phyloP scores from a whole-genome alignment of 2,888 invertebrate species.

The Agrochola macilenta region DNA sequence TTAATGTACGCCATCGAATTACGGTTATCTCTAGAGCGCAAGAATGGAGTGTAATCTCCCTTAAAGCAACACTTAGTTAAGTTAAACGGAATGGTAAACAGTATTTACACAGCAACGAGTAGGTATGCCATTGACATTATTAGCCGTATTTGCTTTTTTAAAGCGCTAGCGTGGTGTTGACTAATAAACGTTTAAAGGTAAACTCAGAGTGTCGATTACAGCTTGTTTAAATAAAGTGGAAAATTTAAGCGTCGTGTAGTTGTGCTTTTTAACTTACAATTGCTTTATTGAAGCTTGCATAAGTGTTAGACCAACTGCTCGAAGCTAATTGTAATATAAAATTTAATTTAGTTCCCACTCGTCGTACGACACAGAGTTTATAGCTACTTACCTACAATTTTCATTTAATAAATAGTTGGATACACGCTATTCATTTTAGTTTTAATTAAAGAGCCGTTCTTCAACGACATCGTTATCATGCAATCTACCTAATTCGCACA shows the following conservation, averaged over 20 bases:
- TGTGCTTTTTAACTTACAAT: slow-evolving; percentile 48
- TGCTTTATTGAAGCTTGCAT: slow-evolving; percentile 47
- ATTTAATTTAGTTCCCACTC: slow-evolving; percentile 26
- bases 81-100: slow-evolving; percentile 72
- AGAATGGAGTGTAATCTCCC: slow-evolving; percentile 76
- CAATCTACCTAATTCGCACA: slow-evolving; percentile 76
- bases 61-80: slow-evolving; percentile 74
- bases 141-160: slow-evolving; percentile 59
- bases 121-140: slow-evolving; percentile 52
- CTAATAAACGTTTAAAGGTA: slow-evolving; percentile 52
- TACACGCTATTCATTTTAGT: slow-evolving; percentile 33
- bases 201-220: slow-evolving; percentile 50
- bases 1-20: slow-evolving; percentile 80
- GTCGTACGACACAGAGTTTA: neutral
- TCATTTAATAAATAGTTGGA: slow-evolving; percentile 28
- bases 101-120: slow-evolving; percentile 65
- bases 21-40: slow-evolving; percentile 78
- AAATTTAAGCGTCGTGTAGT: slow-evolving; percentile 45
- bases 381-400: slow-evolving; percentile 3
- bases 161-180: slow-evolving; percentile 47
- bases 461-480: slow-evolving; percentile 72
- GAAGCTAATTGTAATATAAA: slow-evolving; percentile 17
- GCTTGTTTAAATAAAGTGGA: slow-evolving; percentile 46
- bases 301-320: slow-evolving; percentile 25
- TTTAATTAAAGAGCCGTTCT: slow-evolving; percentile 71